Evolutionary conservation across 2,797 vertebrate genomes (phyloP).

Genomic region (Protonibea diacanthus): DNA sequence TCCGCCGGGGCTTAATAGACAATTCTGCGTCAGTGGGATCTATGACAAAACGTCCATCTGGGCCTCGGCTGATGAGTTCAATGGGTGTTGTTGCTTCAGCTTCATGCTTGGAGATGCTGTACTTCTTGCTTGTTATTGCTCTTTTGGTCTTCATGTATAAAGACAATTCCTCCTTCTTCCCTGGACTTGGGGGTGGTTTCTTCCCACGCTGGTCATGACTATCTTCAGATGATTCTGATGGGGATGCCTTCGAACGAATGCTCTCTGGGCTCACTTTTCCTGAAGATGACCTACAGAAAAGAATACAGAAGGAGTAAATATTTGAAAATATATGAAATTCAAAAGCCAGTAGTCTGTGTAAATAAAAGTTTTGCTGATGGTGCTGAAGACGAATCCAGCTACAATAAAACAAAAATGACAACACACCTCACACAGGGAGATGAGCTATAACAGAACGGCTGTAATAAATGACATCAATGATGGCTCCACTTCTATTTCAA

Average conservation of each 20-base stretch:
- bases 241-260: slow-evolving; percentile 89
- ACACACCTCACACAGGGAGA: background rate
- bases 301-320: slow-evolving; percentile 33
- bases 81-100: slow-evolving; percentile 88
- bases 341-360: background rate
- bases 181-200: slow-evolving; percentile 91
- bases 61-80: slow-evolving; percentile 94
- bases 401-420: slow-evolving; percentile 14
- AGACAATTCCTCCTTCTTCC: slow-evolving; percentile 94
- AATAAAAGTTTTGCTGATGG: background rate
- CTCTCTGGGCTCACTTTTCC: slow-evolving; percentile 98
- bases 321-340: background rate
- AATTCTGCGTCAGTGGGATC: slow-evolving; percentile 89
- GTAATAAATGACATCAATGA: slow-evolving; percentile 1
- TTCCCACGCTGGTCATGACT: slow-evolving; percentile 91
- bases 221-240: slow-evolving; percentile 95
- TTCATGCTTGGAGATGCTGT: slow-evolving; percentile 94
- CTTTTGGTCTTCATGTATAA: slow-evolving; percentile 99
- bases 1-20: slow-evolving; percentile 90
- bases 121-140: slow-evolving; percentile 99
- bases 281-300: slow-evolving; percentile 90
- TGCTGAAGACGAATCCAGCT: slow-evolving; percentile 18
- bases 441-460: background rate
- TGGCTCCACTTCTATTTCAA: background rate
- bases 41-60: slow-evolving; percentile 95